Conservation (phyloP, 2,888 invertebrate genomes). For the Drosophila borealis region DNA sequence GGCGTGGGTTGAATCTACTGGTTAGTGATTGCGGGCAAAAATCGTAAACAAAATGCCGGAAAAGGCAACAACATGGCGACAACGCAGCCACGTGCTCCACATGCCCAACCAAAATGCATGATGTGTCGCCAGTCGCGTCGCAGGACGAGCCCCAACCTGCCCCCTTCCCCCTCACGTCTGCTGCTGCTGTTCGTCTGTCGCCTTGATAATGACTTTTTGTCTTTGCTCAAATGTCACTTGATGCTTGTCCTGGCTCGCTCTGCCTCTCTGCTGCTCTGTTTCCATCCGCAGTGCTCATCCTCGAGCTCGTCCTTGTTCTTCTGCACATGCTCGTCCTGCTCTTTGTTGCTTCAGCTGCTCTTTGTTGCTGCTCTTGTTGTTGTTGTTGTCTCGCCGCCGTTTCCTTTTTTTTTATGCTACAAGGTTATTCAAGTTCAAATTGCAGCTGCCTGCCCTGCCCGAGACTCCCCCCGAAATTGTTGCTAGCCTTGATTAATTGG, state of each 20-base stretch:
- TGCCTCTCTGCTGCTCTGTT: background rate
- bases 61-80: conserved; percentile 77
- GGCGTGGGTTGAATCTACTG: background rate
- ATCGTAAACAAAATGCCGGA: conserved; percentile 80
- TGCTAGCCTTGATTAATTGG: conserved; percentile 68
- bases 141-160: background rate
- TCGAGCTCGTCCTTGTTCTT: conserved; percentile 1
- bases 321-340: conserved; percentile 6
- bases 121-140: conserved; percentile 40
- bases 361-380: background rate
- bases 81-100: conserved; percentile 67
- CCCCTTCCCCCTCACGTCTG: background rate
- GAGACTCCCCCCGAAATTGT: background rate
- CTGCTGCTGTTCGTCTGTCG: conserved; percentile 48
- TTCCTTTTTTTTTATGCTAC: conserved; percentile 68
- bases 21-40: conserved; percentile 34
- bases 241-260: conserved; percentile 50
- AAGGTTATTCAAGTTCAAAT: conserved; percentile 74
- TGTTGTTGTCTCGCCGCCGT: conserved; percentile 43
- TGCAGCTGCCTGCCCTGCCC: conserved; percentile 6
- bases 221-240: conserved; percentile 80
- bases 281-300: conserved; percentile 20
- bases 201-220: conserved; percentile 79
- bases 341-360: background rate
- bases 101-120: conserved; percentile 55